Percentiles rank a stretch among this genome's conserved stretches.
Conservation (phyloP, 1,140 invertebrate genomes). For the Adoxophyes honmai region DNA sequence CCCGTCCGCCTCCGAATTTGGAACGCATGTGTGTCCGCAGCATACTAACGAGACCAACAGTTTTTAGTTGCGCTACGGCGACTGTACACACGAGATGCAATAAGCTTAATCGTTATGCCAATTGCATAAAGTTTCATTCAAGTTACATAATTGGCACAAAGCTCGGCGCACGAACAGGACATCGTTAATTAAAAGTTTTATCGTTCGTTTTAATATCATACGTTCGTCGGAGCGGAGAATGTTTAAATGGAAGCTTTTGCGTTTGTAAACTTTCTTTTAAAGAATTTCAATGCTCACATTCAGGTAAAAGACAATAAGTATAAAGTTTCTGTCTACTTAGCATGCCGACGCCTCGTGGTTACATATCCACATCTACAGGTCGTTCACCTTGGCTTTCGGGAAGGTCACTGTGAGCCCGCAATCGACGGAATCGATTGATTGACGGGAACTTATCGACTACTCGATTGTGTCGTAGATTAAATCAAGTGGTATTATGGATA, state of each 20-base stretch:
- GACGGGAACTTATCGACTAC: slow-evolving; percentile 13
- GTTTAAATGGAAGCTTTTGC: background rate
- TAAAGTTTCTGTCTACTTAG: background rate
- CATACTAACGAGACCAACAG: slow-evolving; percentile 12
- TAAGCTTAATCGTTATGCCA: slow-evolving; percentile 9
- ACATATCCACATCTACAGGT: slow-evolving; percentile 1
- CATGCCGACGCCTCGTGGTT: background rate
- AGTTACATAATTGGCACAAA: background rate
- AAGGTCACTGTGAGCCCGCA: background rate
- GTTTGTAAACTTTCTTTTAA: slow-evolving; percentile 6
- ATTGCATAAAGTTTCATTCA: slow-evolving; percentile 3
- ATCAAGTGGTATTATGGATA: slow-evolving; percentile 4
- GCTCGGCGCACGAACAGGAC: background rate
- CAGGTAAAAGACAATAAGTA: background rate
- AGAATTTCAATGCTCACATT: background rate
- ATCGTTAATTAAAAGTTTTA: slow-evolving; percentile 4
- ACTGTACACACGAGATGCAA: background rate
- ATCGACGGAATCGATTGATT: slow-evolving; percentile 1
- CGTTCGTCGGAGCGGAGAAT: background rate
- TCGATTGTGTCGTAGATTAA: slow-evolving; percentile 13
- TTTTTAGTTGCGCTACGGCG: background rate
- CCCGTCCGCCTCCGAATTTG: slow-evolving; percentile 1
- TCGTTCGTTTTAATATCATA: slow-evolving; percentile 1
- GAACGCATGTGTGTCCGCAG: slow-evolving; percentile 11
- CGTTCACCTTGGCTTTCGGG: slow-evolving; percentile 10